Evolutionary conservation across 2,888 invertebrate species (phyloP).

Genomic region (Acrobasis suavella): DNA sequence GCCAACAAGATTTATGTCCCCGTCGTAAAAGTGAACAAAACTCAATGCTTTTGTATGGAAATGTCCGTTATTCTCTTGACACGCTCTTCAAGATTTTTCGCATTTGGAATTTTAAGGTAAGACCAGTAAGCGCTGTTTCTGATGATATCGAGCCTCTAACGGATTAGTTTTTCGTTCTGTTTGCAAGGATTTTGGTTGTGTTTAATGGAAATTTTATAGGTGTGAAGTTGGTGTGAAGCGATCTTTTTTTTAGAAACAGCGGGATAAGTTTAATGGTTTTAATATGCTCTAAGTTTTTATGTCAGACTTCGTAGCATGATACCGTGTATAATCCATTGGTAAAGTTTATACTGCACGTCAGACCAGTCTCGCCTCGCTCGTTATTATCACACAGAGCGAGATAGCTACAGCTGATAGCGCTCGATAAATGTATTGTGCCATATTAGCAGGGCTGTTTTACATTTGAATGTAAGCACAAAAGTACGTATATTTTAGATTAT

Average conservation of each 20-base stretch:
- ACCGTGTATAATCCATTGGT: no score
- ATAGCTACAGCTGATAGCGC: no score
- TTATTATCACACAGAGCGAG: no score
- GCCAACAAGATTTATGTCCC: conserved; percentile 65
- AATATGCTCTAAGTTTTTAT: no score
- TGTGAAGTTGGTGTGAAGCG: conserved; percentile 11
- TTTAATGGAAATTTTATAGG: conserved; percentile 3
- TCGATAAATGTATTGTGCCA: no score
- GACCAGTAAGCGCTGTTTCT: conserved; percentile 10
- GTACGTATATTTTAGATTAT: no score
- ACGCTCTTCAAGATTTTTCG: conserved; percentile 31
- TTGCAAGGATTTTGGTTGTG: not conserved
- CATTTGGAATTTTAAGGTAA: conserved; percentile 23
- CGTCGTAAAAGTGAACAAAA: conserved; percentile 56
- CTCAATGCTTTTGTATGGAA: conserved; percentile 64
- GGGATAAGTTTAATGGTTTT: not conserved
- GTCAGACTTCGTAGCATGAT: no score
- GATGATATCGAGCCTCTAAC: conserved; percentile 15
- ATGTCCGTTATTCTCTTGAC: conserved; percentile 46
- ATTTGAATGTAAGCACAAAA: no score
- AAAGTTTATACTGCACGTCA: no score
- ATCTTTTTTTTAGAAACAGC: not conserved
- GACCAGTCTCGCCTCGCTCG: no score
- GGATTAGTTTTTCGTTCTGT: conserved; percentile 15
- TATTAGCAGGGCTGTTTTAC: no score